Evolutionary conservation across 2,888 invertebrate species (phyloP), one percentile per base, ranked within the genome.

Genomic region (Perithous albicinctus): DNA sequence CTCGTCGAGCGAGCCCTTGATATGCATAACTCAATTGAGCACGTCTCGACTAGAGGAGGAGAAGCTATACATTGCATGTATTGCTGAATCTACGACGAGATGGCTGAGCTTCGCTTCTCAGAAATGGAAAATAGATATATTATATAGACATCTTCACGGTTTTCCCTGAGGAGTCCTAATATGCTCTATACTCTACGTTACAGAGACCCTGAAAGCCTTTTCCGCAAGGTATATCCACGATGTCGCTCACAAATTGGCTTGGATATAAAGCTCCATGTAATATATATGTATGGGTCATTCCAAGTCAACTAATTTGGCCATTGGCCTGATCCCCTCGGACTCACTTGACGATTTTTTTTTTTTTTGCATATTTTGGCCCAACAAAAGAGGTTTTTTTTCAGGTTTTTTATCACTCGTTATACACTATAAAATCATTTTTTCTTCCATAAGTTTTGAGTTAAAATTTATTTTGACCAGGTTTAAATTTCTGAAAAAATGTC

Each of bases 101-200:
- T 1, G 56, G 29, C 56, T 48, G 15, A 46, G 70, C 18, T 23
- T 18, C 5, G 15, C 56, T 18, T 23, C 59, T 59, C 64, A 8
- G 43, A 67, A 59, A 67, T 61, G 76, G 59, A 67, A 76, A 67
- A 59, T 32, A 59, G 46, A 67, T 59, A 67, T 59, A n/a, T n/a
- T n/a, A n/a, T 8, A 29, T 56, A 56, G 56, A 43, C 51, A 66
- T 67, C 66, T 26, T 20, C 46, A 43, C 32, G 67, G 32, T 59
- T 43, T 48, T 76, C 76, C 67, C 48, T n/a, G 35, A 29, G 59
- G 66, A 76, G 35, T 66, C 43, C 59, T 67, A 56, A 67, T 59
- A 61, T 12, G 38, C 26, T 43, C 41, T 18, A 51, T 32, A 10
- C 26, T 32, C 5, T 32, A 32, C 23, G 38, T 4, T 54, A 12